A percentile compares a stretch with the other conserved stretches of the same genome.
phyloP scores from a whole-genome alignment of 1,140 invertebrate species.

The Cryptotermes secundus region DNA sequence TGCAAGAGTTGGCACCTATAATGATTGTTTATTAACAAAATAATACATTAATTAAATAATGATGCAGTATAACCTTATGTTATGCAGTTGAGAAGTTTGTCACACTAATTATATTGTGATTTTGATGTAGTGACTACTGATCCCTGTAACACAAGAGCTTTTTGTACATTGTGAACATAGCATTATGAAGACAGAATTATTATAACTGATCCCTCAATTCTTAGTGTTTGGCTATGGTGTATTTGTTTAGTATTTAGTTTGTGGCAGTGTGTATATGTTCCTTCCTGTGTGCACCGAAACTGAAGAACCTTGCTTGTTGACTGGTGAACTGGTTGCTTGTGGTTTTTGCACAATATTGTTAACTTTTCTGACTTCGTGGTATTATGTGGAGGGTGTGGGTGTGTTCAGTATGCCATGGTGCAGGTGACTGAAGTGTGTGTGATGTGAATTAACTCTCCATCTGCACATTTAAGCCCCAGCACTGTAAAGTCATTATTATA shows the following conservation, averaged over 20 bases:
- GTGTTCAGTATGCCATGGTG: neutral
- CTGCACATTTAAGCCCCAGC: neutral
- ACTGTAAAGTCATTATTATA: neutral
- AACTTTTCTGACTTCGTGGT: neutral
- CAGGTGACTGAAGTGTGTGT: neutral
- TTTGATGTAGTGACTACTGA: no score
- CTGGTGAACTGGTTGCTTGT: conserved; percentile 17
- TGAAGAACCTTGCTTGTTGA: neutral
- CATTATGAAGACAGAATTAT: neutral
- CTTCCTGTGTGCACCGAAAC: neutral
- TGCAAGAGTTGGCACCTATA: no score
- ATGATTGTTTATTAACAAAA: no score
- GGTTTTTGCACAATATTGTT: neutral
- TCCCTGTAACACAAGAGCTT: no score
- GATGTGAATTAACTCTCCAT: neutral
- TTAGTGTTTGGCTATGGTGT: neutral
- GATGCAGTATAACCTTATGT: no score
- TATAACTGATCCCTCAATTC: neutral
- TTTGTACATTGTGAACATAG: neutral
- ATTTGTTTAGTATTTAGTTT: neutral
- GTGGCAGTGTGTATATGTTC: neutral
- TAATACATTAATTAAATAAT: no score
- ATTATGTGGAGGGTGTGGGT: neutral
- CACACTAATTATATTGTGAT: no score
- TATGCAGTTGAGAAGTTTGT: no score